Base-by-base conservation (phyloP, 2,113 vertebrate species). In the Poeciliopsis retropinna region DNA sequence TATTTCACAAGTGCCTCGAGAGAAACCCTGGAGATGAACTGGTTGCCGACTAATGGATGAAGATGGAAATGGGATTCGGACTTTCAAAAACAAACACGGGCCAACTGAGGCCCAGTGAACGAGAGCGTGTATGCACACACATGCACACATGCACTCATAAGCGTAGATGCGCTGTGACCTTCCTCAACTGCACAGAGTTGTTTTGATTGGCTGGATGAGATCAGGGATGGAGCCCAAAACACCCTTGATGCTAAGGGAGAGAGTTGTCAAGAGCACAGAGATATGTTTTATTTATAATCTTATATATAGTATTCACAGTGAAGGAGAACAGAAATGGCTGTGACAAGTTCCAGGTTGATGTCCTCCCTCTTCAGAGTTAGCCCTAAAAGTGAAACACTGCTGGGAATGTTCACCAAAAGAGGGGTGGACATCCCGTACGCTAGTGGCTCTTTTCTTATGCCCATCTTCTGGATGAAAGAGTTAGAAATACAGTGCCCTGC, bases 1-100 rank as follows among this genome's bases (percentile, higher is more conserved):
- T 99, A 98, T 98, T 98, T 99, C 96, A 99, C 95, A 95, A 97
- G 96, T 94, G 96, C 97, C 96, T 95, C 93, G 69, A 96, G 97
- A 97, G 97, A 95, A 96, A 90, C 89, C 92, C 96, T 92, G 95
- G 96, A 97, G 97, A 96, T 96, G 97, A 97, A 95, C 92, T 94
- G 95, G 96, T 88, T 96, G 95, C 95, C 95, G 95, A 95, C 96
- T 97, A 98, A 98, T 98, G 97, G 97, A 96, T 94, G 92, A 94
- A 96, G 96, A 97, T 96, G 97, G 96, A 94, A 96, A 96, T 87
- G 88, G 96, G 95, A 96, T 96, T 96, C 95, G 94, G 96, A 96
- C 95, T 96, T 96, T 96, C 95, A 95, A 97, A 57, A 97, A 97
- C 96, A 97, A 97, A 96, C 96, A 78, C 84, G 87, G 85, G 51